phyloP scores from a whole-genome alignment of 2,113 vertebrate species.

The Himantopus leucocephalus region DNA sequence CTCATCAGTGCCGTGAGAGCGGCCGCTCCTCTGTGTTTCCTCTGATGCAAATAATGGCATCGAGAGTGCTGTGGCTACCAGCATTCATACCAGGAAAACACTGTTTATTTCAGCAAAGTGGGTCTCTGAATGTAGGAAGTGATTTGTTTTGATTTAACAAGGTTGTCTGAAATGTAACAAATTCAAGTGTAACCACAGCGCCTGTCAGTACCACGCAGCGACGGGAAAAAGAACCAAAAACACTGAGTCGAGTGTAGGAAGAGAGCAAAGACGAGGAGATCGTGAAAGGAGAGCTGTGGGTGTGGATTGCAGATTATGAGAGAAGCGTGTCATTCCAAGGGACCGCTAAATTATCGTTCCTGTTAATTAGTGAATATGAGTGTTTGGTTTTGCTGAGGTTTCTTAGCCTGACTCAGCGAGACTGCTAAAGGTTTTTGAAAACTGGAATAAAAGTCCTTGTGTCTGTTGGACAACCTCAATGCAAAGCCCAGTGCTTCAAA shows the following conservation, averaged over 20 bases:
- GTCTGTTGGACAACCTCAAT: not conserved
- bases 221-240: not conserved
- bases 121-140: not conserved
- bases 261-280: not conserved
- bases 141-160: slow-evolving; percentile 42
- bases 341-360: not conserved
- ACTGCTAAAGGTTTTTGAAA: not conserved
- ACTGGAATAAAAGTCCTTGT: not conserved
- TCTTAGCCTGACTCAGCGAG: not conserved
- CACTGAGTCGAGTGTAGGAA: not conserved
- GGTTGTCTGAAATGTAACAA: not conserved
- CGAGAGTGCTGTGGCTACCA: not conserved
- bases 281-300: not conserved
- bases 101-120: not conserved
- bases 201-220: not conserved
- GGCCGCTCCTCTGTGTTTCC: not conserved
- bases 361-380: not conserved
- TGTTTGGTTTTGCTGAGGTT: not conserved
- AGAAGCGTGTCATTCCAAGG: not conserved
- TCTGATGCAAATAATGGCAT: not conserved
- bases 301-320: not conserved
- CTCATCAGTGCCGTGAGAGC: not conserved
- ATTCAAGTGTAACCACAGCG: fast-evolving
- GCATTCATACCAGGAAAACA: not conserved
- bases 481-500: not conserved